Conservation (phyloP, 2,797 vertebrate genomes). For the Oophaga sylvatica region DNA sequence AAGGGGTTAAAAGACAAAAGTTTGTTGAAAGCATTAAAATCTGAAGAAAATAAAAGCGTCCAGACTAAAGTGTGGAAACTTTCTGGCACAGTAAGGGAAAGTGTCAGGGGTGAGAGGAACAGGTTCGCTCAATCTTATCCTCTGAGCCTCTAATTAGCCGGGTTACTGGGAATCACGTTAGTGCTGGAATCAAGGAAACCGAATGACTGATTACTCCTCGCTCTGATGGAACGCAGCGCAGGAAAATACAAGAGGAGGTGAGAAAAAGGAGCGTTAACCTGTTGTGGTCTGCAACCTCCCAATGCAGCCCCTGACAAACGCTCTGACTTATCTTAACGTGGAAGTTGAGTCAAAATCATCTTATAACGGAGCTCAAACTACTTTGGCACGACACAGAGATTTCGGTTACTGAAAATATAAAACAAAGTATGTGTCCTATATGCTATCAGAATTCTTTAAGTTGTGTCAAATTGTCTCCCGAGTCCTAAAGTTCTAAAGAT, state of each 20-base stretch:
- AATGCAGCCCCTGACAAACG: neutral
- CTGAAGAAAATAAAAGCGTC: neutral
- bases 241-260: neutral
- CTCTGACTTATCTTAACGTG: neutral
- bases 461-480: too few species aligned
- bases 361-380: neutral
- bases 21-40: neutral
- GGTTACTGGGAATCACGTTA: slow-evolving; percentile 22
- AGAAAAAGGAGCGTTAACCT: slow-evolving; percentile 10
- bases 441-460: too few species aligned
- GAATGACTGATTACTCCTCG: slow-evolving; percentile 48
- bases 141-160: slow-evolving; percentile 39
- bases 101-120: neutral
- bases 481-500: too few species aligned
- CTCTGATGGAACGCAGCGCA: slow-evolving; percentile 1
- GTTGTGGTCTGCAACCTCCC: neutral
- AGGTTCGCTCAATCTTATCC: slow-evolving; percentile 34
- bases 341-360: neutral
- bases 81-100: slow-evolving; percentile 29
- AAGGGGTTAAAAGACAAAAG: slow-evolving; percentile 2
- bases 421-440: too few species aligned
- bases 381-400: neutral
- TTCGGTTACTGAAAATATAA: neutral
- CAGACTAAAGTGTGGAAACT: slow-evolving; percentile 8
- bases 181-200: slow-evolving; percentile 39